Evolutionary conservation across 1,140 invertebrate genomes (phyloP).

Genomic region (Muscidifurax raptorellus): DNA sequence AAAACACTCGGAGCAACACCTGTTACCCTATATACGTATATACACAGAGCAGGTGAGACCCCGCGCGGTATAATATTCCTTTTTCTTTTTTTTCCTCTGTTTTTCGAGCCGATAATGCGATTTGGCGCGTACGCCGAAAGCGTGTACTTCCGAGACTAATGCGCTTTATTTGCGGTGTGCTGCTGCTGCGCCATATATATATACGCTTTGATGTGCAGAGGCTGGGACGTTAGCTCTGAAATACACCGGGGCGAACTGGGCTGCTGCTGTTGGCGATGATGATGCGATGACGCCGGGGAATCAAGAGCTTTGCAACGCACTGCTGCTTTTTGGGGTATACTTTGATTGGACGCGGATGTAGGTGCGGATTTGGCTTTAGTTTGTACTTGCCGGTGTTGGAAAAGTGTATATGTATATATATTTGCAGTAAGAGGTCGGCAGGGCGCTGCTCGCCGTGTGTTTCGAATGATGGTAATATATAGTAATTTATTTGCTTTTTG

Average conservation of each 20-base stretch:
- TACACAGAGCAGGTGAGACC: constrained; percentile 55
- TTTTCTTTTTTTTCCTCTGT: not conserved
- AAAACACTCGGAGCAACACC: constrained; percentile 64
- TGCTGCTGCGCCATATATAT: no score
- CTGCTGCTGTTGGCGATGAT: not conserved
- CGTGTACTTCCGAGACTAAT: constrained; percentile 3
- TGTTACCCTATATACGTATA: constrained; percentile 65
- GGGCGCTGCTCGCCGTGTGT: no score
- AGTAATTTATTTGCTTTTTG: no score
- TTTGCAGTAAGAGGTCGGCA: no score
- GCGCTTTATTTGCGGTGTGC: constrained; percentile 24
- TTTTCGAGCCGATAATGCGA: constrained; percentile 36
- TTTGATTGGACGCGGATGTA: not conserved
- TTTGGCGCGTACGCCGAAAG: not conserved
- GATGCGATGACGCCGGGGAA: not conserved
- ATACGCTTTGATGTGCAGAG: not conserved
- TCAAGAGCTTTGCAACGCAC: not conserved
- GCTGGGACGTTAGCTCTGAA: not conserved
- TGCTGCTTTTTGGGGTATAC: not conserved
- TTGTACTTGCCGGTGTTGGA: no score
- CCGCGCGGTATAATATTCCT: constrained; percentile 42
- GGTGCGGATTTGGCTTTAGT: not conserved
- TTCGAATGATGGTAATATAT: no score
- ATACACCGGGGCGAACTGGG: no score
- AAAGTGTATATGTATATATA: no score